Evolutionary conservation across 2,797 vertebrate genomes (phyloP).

Genomic region (Tenualosa thibaudeaui): DNA sequence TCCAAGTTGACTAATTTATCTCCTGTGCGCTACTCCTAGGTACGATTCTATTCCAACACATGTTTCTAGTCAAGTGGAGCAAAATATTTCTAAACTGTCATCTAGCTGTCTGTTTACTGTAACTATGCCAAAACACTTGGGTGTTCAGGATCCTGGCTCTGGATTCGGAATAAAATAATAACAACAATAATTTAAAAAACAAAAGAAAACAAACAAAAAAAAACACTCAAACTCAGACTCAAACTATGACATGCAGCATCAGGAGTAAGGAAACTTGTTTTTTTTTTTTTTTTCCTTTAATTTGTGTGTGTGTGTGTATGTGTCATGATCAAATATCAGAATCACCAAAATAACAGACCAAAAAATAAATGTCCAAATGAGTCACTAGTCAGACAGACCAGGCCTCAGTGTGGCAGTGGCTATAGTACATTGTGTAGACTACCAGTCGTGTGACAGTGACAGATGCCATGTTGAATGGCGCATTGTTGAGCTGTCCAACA

Average conservation of each 20-base stretch:
- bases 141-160: neutral
- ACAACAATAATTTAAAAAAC: too few relatives aligned
- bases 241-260: neutral
- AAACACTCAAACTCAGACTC: too few relatives aligned
- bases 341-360: too few relatives aligned
- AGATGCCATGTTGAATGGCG: neutral
- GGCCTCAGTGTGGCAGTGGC: too few relatives aligned
- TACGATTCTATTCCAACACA: neutral
- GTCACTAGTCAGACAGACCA: too few relatives aligned
- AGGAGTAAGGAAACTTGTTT: too few relatives aligned
- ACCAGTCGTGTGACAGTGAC: conserved; percentile 2
- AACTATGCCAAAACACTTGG: neutral
- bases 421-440: neutral
- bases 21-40: neutral
- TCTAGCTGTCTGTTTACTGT: neutral
- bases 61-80: neutral
- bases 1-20: neutral
- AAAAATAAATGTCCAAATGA: neutral
- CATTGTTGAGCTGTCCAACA: conserved; percentile 1
- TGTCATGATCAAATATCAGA: too few relatives aligned
- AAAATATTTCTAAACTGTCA: neutral
- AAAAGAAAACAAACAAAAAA: too few relatives aligned
- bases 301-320: too few relatives aligned
- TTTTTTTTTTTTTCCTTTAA: too few relatives aligned
- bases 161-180: neutral